These are phyloP conservation scores for Aphis craccivora DNA, from an alignment of 1,140 invertebrate species.

Conservation along the genomic window DNA sequence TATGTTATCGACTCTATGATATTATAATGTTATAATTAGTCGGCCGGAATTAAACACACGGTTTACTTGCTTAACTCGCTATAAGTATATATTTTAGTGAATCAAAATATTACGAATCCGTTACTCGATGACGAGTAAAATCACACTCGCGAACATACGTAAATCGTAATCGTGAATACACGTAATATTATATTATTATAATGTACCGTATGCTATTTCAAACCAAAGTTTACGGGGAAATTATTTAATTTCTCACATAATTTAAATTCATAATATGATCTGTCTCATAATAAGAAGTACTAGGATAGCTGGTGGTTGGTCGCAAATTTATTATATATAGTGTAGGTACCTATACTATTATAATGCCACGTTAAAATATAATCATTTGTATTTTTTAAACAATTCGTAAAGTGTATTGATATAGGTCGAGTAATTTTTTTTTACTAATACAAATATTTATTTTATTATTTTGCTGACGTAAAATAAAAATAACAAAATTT, in stretches of 20 bases:
- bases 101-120: too few relatives aligned
- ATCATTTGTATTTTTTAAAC: not conserved
- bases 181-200: too few relatives aligned
- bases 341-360: too few relatives aligned
- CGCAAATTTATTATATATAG: not conserved
- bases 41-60: too few relatives aligned
- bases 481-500: not conserved
- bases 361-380: not conserved
- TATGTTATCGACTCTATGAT: not conserved
- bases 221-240: not conserved
- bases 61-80: too few relatives aligned
- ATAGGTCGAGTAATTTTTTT: too few relatives aligned
- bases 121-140: too few relatives aligned
- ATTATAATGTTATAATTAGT: too few relatives aligned
- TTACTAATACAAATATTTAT: not conserved
- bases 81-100: too few relatives aligned
- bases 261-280: not conserved
- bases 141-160: too few relatives aligned
- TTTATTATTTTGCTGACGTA: not conserved
- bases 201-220: not conserved
- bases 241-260: not conserved
- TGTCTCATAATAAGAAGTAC: not conserved
- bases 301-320: not conserved
- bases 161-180: too few relatives aligned
- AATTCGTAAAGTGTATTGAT: not conserved